phyloP scores from a whole-genome alignment of 2,113 vertebrate genomes.

The Spermophilus dauricus region DNA sequence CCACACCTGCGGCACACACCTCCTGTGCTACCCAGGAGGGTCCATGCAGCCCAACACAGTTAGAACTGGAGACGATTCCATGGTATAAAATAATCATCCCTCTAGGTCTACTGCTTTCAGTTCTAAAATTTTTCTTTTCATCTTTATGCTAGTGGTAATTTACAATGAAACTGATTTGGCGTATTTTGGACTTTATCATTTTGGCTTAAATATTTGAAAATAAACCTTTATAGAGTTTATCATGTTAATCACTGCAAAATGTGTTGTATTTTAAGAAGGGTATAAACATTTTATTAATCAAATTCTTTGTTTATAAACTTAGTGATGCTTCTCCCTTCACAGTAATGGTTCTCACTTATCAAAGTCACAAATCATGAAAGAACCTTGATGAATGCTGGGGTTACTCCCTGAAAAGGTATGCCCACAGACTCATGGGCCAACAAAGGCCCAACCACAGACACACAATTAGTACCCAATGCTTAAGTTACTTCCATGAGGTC shows the following conservation, averaged over 20 bases:
- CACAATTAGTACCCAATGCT: background rate
- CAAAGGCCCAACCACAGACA: background rate
- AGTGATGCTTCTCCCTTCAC: background rate
- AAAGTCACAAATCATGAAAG: background rate
- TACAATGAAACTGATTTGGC: constrained; percentile 80
- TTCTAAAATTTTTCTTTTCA: constrained; percentile 73
- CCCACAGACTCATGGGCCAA: background rate
- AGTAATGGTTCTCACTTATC: background rate
- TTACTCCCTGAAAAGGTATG: background rate
- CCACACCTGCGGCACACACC: background rate
- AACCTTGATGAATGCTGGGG: background rate
- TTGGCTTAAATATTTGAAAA: constrained; percentile 79
- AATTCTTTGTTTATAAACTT: constrained; percentile 86
- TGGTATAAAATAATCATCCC: background rate
- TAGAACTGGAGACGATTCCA: background rate
- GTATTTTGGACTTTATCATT: constrained; percentile 79
- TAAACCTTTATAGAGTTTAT: constrained; percentile 83
- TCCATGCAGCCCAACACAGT: background rate
- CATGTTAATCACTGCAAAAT: constrained; percentile 82
- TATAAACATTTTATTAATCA: constrained; percentile 93
- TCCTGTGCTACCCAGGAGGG: rapidly evolving
- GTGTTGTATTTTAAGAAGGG: constrained; percentile 88
- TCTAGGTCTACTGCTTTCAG: constrained; percentile 70
- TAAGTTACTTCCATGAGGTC: rapidly evolving
- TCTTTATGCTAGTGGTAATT: constrained; percentile 64